Conservation (phyloP, 2,888 invertebrate species). For the Ametastegia equiseti region DNA sequence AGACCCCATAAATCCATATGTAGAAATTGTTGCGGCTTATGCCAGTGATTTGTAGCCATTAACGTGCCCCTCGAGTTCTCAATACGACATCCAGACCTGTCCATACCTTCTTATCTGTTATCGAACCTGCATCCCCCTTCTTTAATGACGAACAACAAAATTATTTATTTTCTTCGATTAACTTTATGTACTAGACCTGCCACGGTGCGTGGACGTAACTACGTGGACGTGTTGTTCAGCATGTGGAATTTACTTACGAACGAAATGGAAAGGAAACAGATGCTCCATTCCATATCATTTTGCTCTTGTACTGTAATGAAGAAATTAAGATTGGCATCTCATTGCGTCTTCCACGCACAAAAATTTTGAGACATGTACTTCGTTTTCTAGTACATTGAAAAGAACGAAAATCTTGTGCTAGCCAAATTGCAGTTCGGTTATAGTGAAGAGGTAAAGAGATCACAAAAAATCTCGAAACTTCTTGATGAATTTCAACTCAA, state of each 20-base stretch:
- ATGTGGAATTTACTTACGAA: not conserved
- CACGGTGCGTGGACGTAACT: too few relatives aligned
- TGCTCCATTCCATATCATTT: too few relatives aligned
- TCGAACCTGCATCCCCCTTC: not conserved
- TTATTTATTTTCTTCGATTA: not conserved
- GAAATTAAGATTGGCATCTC: too few relatives aligned
- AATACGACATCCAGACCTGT: constrained; percentile 19
- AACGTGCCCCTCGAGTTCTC: constrained; percentile 55
- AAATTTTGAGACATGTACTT: too few relatives aligned
- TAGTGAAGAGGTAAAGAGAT: too few relatives aligned
- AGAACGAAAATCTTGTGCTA: too few relatives aligned
- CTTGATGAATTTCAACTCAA: too few relatives aligned
- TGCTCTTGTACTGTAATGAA: too few relatives aligned
- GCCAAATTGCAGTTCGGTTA: too few relatives aligned
- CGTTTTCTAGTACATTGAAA: too few relatives aligned
- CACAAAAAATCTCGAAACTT: too few relatives aligned
- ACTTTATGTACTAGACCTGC: constrained; percentile 1
- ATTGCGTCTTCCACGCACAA: too few relatives aligned
- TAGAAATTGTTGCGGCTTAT: constrained; percentile 61
- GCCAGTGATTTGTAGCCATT: constrained; percentile 66
- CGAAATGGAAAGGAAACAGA: not conserved
- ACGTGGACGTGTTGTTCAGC: not conserved
- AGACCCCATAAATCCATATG: constrained; percentile 62
- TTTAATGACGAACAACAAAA: constrained; percentile 18
- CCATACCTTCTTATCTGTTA: constrained; percentile 19